A percentile compares a stretch with the other conserved stretches of the same genome.
These are phyloP conservation scores for Apteryx mantelli DNA, from an alignment of 2,113 vertebrate genomes.

Conservation along the genomic window DNA sequence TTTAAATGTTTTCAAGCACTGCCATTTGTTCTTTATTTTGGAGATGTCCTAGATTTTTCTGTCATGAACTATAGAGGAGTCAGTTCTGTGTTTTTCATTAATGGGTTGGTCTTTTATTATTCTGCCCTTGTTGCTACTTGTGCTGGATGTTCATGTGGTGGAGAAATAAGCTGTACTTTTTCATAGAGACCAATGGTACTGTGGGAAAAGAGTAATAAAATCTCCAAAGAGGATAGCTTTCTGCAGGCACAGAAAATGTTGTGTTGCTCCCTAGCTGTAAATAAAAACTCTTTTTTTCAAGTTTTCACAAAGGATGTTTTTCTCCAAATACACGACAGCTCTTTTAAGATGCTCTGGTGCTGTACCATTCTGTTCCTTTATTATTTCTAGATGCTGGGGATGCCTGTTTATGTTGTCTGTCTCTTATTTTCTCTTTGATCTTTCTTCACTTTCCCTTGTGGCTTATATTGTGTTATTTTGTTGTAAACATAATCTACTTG, in stretches of 20 bases:
- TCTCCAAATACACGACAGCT: neutral
- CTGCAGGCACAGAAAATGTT: neutral
- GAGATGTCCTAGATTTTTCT: constrained; percentile 36
- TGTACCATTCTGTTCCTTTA: neutral
- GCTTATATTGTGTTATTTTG: neutral
- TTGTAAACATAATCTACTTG: neutral
- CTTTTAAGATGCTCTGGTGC: neutral
- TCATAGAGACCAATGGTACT: neutral
- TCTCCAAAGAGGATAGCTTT: neutral
- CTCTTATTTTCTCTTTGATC: constrained; percentile 42
- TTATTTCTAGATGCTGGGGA: neutral
- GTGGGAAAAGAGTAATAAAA: neutral
- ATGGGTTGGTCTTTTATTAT: neutral
- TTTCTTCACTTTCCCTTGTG: neutral
- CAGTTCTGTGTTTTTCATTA: neutral
- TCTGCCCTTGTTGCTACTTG: neutral
- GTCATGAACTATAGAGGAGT: neutral
- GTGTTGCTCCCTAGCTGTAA: neutral
- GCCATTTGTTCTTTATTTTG: neutral
- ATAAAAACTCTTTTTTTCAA: neutral
- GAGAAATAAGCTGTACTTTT: neutral
- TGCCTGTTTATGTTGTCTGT: constrained; percentile 22
- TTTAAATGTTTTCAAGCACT: neutral
- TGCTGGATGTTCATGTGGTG: neutral
- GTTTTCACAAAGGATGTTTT: constrained; percentile 19